Base-by-base conservation (phyloP, 1,140 invertebrate genomes). In the Battus philenor region DNA sequence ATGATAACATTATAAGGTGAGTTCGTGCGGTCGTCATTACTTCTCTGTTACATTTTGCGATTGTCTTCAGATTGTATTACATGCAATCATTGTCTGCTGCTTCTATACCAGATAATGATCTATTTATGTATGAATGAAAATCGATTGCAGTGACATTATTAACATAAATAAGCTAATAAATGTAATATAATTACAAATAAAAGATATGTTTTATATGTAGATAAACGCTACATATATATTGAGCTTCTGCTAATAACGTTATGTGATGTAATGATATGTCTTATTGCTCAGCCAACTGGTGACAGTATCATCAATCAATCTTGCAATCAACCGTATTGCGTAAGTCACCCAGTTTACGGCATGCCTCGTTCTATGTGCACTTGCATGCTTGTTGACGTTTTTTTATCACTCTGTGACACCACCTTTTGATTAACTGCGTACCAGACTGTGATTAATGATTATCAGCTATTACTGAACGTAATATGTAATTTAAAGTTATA, bases 291-390 rank as follows among this genome's bases (percentile, higher is more conserved):
- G 93, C 91, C 93, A 94, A 91, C 92, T 94, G 89, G 92, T 93
- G 90, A 94, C 93, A 87, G 91, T 95, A 88, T 94, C 93, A 76
- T 91, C 93, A 86, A 93, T 95, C 88, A 94, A 94, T 90, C 91
- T 94, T 87, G 92, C 92, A 89, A 90, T 95, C 89, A 94, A 94
- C 90, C 89, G 93, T 89, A 95, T 95, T 88, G 92, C 92, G 93
- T 95, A 95, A 94, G 93, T 95, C 85, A 86, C 70, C 65, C 48
- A 49, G 52, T 61, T 67, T 69, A 68, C 58, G 66, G 76, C 76
- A 78, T 77, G 75, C 72, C 36, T 27, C 59, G 55, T 68, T 73
- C 43, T 69, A 64, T 72, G 67, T 74, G 76, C 75, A 77, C 76
- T 48, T 45, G 77, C 76, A 82, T 80, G 73, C 53, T 64, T 58